Percentiles rank a stretch among this genome's conserved stretches.
Evolutionary conservation across 2,888 invertebrate species (phyloP).

Genomic region (Acanthosoma haemorrhoidale): DNA sequence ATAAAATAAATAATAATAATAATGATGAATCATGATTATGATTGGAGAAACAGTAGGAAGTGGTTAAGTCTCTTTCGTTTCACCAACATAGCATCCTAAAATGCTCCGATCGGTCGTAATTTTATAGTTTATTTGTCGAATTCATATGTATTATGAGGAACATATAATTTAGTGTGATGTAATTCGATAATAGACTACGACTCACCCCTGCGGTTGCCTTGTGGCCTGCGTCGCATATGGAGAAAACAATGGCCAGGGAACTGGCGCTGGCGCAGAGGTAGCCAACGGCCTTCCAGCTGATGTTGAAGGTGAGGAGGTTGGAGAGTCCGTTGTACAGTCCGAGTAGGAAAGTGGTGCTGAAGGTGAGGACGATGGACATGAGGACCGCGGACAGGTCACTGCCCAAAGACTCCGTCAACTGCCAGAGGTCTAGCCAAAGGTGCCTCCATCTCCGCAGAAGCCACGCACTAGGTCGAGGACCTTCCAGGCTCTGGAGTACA

Average conservation of each 20-base stretch:
- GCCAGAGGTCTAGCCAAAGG: constrained; percentile 30
- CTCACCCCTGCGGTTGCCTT: not conserved
- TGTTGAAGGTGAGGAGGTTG: constrained; percentile 11
- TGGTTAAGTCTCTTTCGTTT: no score
- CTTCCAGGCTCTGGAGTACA: not conserved
- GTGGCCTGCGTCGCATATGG: constrained; percentile 32
- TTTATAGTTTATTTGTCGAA: no score
- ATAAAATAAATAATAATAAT: no score
- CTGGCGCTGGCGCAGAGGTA: constrained; percentile 29
- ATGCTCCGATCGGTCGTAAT: no score
- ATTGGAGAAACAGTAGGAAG: no score
- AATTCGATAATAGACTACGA: no score
- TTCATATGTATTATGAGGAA: no score
- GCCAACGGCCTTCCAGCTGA: constrained; percentile 25
- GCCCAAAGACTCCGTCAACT: constrained; percentile 25
- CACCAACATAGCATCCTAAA: no score
- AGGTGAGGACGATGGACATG: constrained; percentile 32
- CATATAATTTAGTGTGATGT: no score
- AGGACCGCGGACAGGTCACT: constrained; percentile 26
- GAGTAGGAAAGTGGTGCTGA: constrained; percentile 33
- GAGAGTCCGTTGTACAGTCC: constrained; percentile 32
- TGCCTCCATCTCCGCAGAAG: constrained; percentile 29
- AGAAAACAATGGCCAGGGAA: constrained; percentile 27
- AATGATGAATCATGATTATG: no score
- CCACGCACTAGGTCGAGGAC: not conserved